Percentiles rank a stretch among this genome's conserved stretches.
phyloP scores from a whole-genome alignment of 2,113 vertebrate genomes.

The Ptilorrhoa leucosticta region DNA sequence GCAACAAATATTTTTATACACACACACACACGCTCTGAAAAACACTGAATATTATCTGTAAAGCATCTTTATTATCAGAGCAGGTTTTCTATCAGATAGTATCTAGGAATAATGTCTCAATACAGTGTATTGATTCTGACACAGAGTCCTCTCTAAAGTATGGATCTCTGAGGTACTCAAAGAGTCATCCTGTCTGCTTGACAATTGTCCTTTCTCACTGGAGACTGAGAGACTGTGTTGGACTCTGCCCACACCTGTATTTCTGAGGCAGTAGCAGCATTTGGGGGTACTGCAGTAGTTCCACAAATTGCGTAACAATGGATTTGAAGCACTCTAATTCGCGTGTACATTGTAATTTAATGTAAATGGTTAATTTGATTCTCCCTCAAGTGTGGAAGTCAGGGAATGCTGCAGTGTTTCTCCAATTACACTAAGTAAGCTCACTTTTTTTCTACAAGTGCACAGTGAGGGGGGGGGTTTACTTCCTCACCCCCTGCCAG shows the following conservation, averaged over 20 bases:
- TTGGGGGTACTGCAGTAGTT: not conserved
- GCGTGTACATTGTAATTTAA: not conserved
- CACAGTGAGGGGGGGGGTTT: not conserved
- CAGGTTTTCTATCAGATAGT: not conserved
- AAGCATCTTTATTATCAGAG: not conserved
- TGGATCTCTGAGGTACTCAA: not conserved
- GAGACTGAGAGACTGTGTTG: not conserved
- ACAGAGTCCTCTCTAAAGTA: not conserved
- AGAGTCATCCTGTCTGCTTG: not conserved
- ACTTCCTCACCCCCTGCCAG: not conserved
- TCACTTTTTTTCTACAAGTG: not conserved
- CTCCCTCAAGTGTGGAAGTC: not conserved
- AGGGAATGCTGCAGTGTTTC: not conserved
- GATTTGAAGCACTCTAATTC: not conserved
- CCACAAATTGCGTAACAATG: not conserved
- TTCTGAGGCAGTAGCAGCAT: not conserved
- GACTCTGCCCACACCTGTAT: not conserved
- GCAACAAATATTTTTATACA: not conserved
- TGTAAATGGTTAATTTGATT: slow-evolving; percentile 2
- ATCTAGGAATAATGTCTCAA: not conserved
- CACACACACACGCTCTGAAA: not conserved
- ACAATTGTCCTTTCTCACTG: not conserved
- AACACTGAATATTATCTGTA: not conserved
- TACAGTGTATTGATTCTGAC: not conserved
- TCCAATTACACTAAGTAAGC: not conserved